Percentiles rank a stretch among this genome's conserved stretches.
Conservation (phyloP, 2,797 vertebrate species). For the Sebastes cheni region DNA sequence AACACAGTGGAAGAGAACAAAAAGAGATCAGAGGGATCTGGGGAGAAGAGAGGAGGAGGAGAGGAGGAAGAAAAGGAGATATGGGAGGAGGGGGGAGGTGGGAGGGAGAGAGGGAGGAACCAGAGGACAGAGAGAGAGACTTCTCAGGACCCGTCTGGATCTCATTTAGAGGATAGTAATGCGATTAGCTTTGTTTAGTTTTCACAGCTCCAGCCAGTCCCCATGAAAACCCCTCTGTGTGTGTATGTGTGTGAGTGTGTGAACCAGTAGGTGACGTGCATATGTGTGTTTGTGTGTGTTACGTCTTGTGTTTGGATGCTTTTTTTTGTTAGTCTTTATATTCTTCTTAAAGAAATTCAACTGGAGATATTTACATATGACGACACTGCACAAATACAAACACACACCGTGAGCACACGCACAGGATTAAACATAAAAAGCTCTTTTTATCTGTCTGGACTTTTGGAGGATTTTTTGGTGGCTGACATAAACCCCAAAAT, state of each 20-base stretch:
- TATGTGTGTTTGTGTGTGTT: conserved; percentile 17
- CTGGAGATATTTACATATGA: neutral
- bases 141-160: conserved; percentile 76
- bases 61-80: neutral
- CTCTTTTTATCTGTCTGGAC: neutral
- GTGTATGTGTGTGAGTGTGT: conserved; percentile 9
- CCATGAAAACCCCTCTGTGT: conserved; percentile 58
- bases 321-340: neutral
- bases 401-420: neutral
- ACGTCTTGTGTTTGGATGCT: neutral
- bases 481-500: neutral
- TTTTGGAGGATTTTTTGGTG: neutral
- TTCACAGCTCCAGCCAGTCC: conserved; percentile 83
- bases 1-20: conserved; percentile 33
- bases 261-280: conserved; percentile 11
- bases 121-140: conserved; percentile 9
- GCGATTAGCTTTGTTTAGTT: conserved; percentile 87
- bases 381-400: neutral
- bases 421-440: neutral
- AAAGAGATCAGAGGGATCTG: conserved; percentile 14
- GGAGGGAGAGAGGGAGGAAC: neutral
- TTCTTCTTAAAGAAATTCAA: neutral
- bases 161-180: conserved; percentile 85
- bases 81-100: conserved; percentile 4
- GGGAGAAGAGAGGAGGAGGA: neutral